Conservation (phyloP, 2,113 vertebrate species). For the Noturus placidus region DNA sequence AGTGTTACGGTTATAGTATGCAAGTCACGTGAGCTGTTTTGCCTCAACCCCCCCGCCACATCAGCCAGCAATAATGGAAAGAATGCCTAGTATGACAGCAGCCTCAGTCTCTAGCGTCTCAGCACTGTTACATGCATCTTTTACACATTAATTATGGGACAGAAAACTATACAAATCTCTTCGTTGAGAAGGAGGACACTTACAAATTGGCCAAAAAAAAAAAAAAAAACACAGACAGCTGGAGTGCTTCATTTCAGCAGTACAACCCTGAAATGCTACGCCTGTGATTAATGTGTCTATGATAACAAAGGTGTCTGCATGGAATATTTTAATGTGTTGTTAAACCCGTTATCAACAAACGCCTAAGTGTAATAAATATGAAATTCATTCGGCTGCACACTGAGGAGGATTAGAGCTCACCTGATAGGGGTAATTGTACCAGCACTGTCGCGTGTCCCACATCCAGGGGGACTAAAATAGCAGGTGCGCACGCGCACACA, state of each 20-base stretch:
- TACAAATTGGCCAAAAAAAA: background rate
- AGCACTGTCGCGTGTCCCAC: conserved; percentile 95
- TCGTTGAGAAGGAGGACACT: background rate
- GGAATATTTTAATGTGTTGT: background rate
- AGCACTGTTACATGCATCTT: background rate
- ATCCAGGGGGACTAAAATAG: conserved; percentile 84
- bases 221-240: background rate
- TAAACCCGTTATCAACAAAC: background rate
- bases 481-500: background rate
- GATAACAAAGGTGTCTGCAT: background rate
- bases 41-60: background rate
- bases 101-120: background rate
- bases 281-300: background rate
- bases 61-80: background rate
- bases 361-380: background rate
- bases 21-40: background rate
- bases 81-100: background rate
- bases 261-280: background rate
- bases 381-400: background rate
- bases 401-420: conserved; percentile 64
- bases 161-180: background rate
- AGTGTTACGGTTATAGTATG: background rate
- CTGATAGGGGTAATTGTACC: conserved; percentile 94
- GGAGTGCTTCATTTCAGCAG: background rate
- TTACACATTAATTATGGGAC: background rate